Percentiles rank a stretch among this genome's conserved stretches.
phyloP scores from a whole-genome alignment of 2,113 vertebrate genomes.

The Malurus alboscapulatus region DNA sequence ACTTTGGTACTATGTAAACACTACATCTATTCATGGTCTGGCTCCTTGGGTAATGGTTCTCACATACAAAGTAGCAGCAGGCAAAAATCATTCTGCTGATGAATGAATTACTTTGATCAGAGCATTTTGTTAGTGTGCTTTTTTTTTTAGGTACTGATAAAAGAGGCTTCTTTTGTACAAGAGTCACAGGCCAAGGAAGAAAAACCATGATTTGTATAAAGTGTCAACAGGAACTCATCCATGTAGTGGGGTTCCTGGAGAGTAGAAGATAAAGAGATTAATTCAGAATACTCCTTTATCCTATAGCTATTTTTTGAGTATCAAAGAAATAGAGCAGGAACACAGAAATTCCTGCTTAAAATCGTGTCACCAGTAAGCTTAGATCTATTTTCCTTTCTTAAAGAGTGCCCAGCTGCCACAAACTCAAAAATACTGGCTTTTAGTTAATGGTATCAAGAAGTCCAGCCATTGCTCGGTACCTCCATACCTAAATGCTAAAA shows the following conservation, averaged over 20 bases:
- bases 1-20: conserved; percentile 73
- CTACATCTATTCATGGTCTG: conserved; percentile 65
- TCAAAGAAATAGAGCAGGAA: background rate
- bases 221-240: background rate
- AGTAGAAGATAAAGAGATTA: background rate
- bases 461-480: background rate
- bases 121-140: conserved; percentile 37
- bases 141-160: conserved; percentile 29
- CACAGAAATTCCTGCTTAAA: background rate
- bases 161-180: background rate
- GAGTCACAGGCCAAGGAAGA: background rate
- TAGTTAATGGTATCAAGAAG: background rate
- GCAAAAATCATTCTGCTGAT: conserved; percentile 54
- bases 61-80: conserved; percentile 64
- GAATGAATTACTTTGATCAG: conserved; percentile 54
- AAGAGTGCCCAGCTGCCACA: background rate
- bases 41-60: conserved; percentile 60
- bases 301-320: background rate
- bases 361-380: background rate
- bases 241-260: background rate
- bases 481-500: background rate
- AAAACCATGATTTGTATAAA: background rate
- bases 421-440: background rate
- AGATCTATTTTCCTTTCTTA: background rate
- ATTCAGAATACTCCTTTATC: background rate